A percentile compares a stretch with the other conserved stretches of the same genome.
Evolutionary conservation across 1,140 invertebrate species (phyloP).

Genomic region (Campoletis sonorensis): DNA sequence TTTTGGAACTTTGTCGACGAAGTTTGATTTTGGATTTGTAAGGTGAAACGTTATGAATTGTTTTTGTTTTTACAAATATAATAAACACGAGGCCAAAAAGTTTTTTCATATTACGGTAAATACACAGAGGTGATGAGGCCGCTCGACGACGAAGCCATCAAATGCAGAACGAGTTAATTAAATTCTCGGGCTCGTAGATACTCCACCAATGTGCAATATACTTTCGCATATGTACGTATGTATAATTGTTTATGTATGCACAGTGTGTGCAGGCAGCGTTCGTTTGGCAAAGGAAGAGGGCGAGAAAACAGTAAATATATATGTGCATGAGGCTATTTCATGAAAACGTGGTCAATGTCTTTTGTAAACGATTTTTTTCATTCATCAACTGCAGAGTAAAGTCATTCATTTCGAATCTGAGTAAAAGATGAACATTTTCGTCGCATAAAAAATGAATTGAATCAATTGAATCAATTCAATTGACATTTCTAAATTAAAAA

Average conservation of each 20-base stretch:
- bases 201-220: constrained; percentile 5
- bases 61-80: constrained; percentile 58
- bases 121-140: not conserved
- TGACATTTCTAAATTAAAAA: too few species aligned
- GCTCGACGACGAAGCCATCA: constrained; percentile 60
- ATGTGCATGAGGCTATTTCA: not conserved
- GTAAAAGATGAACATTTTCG: too few species aligned
- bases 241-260: constrained; percentile 9
- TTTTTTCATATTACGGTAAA: constrained; percentile 57
- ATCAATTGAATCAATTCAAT: too few species aligned
- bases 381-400: too few species aligned
- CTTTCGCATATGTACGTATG: not conserved
- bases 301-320: constrained; percentile 4
- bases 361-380: too few species aligned
- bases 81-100: constrained; percentile 57
- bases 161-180: constrained; percentile 72
- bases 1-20: not conserved
- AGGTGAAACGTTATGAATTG: constrained; percentile 62
- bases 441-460: too few species aligned
- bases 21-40: not conserved
- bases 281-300: not conserved
- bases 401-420: too few species aligned
- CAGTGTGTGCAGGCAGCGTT: not conserved
- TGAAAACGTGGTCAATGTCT: too few species aligned
- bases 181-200: constrained; percentile 60